Conservation (phyloP, 2,888 invertebrate species). For the Idaea straminata region DNA sequence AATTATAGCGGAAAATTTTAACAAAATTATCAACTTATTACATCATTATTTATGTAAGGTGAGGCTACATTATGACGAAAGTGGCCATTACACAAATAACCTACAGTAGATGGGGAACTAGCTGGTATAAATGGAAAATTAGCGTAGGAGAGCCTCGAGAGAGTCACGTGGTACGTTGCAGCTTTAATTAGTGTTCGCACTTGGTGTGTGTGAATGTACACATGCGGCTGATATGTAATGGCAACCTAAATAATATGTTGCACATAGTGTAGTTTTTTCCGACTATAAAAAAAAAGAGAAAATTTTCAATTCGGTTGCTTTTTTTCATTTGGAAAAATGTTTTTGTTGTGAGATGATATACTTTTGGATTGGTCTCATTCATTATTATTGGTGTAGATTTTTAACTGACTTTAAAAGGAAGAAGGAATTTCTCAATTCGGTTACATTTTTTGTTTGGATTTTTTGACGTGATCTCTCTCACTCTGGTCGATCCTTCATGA, state of each 20-base stretch:
- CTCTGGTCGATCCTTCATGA: too few relatives aligned
- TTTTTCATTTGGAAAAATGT: too few relatives aligned
- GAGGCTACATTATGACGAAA: constrained; percentile 17
- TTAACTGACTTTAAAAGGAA: too few relatives aligned
- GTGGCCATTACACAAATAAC: constrained; percentile 34
- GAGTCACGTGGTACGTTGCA: constrained; percentile 41
- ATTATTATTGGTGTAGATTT: too few relatives aligned
- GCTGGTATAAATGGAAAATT: constrained; percentile 39
- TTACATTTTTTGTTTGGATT: too few relatives aligned
- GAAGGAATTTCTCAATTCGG: too few relatives aligned
- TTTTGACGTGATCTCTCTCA: too few relatives aligned
- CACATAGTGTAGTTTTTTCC: too few relatives aligned
- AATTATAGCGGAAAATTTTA: not conserved
- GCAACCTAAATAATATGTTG: not conserved
- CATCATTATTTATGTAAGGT: not conserved
- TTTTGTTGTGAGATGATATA: too few relatives aligned
- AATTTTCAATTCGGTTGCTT: too few relatives aligned
- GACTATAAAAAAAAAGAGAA: too few relatives aligned
- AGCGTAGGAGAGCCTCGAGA: constrained; percentile 33
- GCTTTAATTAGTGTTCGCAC: constrained; percentile 46
- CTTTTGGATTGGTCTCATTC: too few relatives aligned
- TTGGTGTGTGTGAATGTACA: constrained; percentile 3
- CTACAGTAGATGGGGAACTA: constrained; percentile 24
- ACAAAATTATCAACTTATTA: not conserved
- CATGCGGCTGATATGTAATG: not conserved